A percentile compares a stretch with the other conserved stretches of the same genome.
phyloP scores from a whole-genome alignment of 2,797 vertebrate genomes.

The Fratercula arctica region DNA sequence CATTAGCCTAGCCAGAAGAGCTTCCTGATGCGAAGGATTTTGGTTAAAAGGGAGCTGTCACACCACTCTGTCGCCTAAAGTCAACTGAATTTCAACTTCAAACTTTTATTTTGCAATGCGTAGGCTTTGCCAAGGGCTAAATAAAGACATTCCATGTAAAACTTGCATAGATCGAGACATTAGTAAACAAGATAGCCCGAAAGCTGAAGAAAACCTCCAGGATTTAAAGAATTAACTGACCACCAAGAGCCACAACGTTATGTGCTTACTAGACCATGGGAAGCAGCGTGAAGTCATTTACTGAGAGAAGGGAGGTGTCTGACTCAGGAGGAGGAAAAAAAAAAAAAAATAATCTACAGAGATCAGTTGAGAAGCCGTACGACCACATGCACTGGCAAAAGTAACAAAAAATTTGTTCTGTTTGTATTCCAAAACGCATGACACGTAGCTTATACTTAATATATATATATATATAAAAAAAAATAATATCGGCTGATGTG shows the following conservation, averaged over 20 bases:
- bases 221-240: background rate
- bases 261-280: background rate
- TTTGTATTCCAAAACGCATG: accelerated
- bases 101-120: background rate
- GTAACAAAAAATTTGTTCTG: accelerated
- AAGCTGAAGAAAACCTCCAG: background rate
- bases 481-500: accelerated
- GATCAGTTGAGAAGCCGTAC: background rate
- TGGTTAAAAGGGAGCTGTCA: background rate
- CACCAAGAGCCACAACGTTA: background rate
- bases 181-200: background rate
- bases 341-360: background rate
- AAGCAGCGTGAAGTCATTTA: background rate
- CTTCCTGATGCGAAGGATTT: background rate
- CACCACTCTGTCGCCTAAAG: background rate
- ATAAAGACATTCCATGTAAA: accelerated
- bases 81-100: background rate
- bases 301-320: conserved; percentile 1
- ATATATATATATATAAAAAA: too few species aligned
- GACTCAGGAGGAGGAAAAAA: background rate
- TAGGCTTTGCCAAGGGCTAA: background rate
- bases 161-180: accelerated
- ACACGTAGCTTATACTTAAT: accelerated
- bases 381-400: accelerated
- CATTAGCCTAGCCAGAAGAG: background rate